Evolutionary conservation across 2,113 vertebrate species (phyloP), one percentile per base, ranked within the genome.

Genomic region (Nerophis ophidion): DNA sequence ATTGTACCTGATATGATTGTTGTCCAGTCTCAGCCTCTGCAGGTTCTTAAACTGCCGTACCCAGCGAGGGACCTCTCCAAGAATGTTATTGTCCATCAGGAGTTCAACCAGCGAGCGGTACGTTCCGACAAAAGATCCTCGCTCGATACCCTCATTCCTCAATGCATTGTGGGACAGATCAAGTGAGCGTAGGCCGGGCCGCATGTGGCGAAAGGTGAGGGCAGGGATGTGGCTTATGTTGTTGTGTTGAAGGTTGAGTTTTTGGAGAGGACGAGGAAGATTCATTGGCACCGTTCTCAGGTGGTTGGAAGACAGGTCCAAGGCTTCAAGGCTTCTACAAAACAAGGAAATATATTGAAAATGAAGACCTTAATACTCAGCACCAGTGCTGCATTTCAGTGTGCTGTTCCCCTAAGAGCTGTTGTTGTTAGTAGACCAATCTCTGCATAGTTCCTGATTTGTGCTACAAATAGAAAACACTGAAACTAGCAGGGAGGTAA

Each of bases 221-320:
- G 84, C 68, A 0, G 90, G 90, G 63, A 93, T 80, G 57, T 60
- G 54, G 45, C 85, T 74, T 8, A 92, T 87, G 61, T 19, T 64
- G 83, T 91, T 92, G 83, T 92, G 87, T n/a, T 90, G 84, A 14
- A 91, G 75, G 1, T 35, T 72, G n/a, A 93, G 87, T 38, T 78
- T 80, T 7, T 44, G 71, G 51, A 92, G 84, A n/a, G 55, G 71
- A 4, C 59, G 71, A 0, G 89, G 92, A 69, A 92, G 77, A 79
- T 90, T 84, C 35, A 80, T 65, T 13, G 92, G 90, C 47, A 91
- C 77, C 0, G 84, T 85, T 0, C 75, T 81, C 60, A 92, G 74
- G 8, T 26, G 67, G 67, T 91, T 92, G 76, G 87, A 50, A 45
- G 91, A 93, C 57, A 93, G 66, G 68, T 91, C 81, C 48, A 93